Evolutionary conservation across 2,888 invertebrate genomes (phyloP).

Genomic region (Oxyteleia sp.): DNA sequence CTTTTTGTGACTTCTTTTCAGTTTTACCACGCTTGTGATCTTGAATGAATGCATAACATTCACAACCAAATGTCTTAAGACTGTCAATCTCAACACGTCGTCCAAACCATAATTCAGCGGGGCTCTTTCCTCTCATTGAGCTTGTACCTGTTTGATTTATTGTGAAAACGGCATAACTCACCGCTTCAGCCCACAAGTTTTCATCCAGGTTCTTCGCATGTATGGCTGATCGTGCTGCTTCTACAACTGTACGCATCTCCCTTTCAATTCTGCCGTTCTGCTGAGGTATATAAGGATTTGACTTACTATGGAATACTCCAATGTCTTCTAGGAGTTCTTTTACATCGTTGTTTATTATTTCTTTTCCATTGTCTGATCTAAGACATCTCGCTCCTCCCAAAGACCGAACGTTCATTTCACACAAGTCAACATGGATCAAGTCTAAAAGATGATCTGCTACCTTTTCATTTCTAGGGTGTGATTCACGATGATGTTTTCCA

Average conservation of each 20-base stretch:
- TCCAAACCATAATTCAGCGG: constrained; percentile 7
- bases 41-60: neutral
- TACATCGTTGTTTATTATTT: constrained; percentile 78
- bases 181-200: neutral
- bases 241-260: neutral
- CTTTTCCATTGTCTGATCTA: constrained; percentile 79
- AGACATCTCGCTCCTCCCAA: constrained; percentile 74
- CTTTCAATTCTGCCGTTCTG: neutral
- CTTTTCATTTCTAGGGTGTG: constrained; percentile 50
- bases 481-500: constrained; percentile 77
- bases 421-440: constrained; percentile 77
- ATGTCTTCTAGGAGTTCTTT: constrained; percentile 75
- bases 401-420: constrained; percentile 72
- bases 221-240: neutral
- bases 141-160: neutral
- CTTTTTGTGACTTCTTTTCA: neutral
- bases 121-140: neutral
- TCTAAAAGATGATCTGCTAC: constrained; percentile 75
- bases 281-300: constrained; percentile 10
- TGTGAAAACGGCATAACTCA: neutral
- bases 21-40: neutral
- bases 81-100: neutral
- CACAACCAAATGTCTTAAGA: neutral
- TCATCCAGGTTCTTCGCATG: neutral
- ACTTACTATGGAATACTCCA: constrained; percentile 76